Base-by-base conservation (phyloP, 2,797 vertebrate genomes). In the Taenioides sp. region DNA sequence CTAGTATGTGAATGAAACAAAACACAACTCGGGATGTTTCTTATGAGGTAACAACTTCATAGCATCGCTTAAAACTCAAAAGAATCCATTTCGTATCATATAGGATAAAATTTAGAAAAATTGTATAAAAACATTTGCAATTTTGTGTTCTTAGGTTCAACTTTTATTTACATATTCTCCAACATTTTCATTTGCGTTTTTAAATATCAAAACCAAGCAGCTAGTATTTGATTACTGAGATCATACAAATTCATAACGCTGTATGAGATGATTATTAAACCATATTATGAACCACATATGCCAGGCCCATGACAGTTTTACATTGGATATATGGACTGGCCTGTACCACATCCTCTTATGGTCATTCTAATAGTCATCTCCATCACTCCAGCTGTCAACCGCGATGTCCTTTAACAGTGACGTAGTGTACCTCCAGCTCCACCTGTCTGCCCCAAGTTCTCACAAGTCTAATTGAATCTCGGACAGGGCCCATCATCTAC, bases 391-490 rank as follows among this genome's bases (percentile, higher is more conserved):
- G 3, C 31, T 65, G 67, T 31, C 23, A n/a, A 2, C 14, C n/a
- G 28, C 57, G 65, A 50, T 62, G 47, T 22, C 18, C 23, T 7
- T 18, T 50, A 16, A 20, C 14, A 4, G 12, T 69, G 52, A 71
- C 1, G 4, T 25, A 23, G 55, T 58, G 55, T 40, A 5, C 25
- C 18, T n/a, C 10, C 40, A 25, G n/a, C 40, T 58, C 23, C 31
- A 22, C 66, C 66, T 54, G 27, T 22, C 0, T 61, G 55, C 73
- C 40, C 28, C 58, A 9, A 31, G 17, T 34, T 40, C 63, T 37
- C 61, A 54, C 70, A 27, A 0, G 57, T 73, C 76, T 88, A 86
- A 89, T 86, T 89, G 84, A 85, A 89, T 87, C 78, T 83, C 72
- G 78, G 40, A 18, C 65, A 72, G 58, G 70, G 78, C 16, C 23